Percentiles rank a stretch among this genome's conserved stretches.
phyloP scores from a whole-genome alignment of 2,888 invertebrate species.

The Clostera curtula region DNA sequence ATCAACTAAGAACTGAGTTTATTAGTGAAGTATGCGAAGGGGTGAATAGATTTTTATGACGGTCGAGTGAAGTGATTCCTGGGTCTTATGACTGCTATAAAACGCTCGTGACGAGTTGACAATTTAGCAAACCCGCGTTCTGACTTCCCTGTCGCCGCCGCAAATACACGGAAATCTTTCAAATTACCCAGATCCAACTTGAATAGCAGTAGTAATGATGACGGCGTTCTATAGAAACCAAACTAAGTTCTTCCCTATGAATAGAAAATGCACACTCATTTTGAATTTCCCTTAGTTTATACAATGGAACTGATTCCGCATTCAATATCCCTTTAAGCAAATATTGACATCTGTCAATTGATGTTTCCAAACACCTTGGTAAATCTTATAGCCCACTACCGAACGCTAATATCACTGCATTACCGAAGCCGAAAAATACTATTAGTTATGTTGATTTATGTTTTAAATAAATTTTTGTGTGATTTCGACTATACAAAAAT shows the following conservation, averaged over 20 bases:
- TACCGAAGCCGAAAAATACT: too few relatives aligned
- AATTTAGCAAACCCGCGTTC: slow-evolving; percentile 52
- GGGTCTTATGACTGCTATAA: slow-evolving; percentile 65
- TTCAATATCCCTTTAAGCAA: too few relatives aligned
- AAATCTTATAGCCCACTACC: too few relatives aligned
- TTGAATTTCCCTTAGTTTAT: too few relatives aligned
- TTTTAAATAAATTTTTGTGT: too few relatives aligned
- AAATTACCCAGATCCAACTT: slow-evolving; percentile 57
- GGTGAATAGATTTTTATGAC: slow-evolving; percentile 61
- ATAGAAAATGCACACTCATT: too few relatives aligned
- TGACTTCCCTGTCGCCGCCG: slow-evolving; percentile 29
- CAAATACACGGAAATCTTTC: slow-evolving; percentile 49
- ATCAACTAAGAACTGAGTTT: slow-evolving; percentile 32
- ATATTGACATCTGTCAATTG: too few relatives aligned
- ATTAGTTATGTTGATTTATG: too few relatives aligned
- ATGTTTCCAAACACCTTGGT: too few relatives aligned
- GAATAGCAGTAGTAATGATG: slow-evolving; percentile 55
- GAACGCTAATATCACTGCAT: too few relatives aligned
- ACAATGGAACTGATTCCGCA: too few relatives aligned
- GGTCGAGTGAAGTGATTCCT: slow-evolving; percentile 49
- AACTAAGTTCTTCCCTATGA: slow-evolving; percentile 41
- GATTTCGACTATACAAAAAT: too few relatives aligned
- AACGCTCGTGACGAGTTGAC: slow-evolving; percentile 55
- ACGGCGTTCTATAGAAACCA: slow-evolving; percentile 42
- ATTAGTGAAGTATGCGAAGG: slow-evolving; percentile 21